These are phyloP conservation scores for Diploscapter pachys DNA, from an alignment of 1,140 invertebrate genomes.

Conservation along the genomic window DNA sequence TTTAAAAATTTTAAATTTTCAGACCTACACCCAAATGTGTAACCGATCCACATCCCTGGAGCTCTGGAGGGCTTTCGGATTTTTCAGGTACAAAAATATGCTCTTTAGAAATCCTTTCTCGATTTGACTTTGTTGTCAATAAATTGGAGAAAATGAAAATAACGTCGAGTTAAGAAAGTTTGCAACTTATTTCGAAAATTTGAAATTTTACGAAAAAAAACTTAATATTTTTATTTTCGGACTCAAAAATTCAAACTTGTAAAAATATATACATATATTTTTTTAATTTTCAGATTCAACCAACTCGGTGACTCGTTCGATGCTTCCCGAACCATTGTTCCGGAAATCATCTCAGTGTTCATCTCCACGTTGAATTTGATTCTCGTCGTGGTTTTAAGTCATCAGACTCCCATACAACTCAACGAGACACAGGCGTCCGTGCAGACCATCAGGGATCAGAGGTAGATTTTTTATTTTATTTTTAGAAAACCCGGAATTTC, in stretches of 20 bases:
- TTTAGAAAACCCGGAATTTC: no score
- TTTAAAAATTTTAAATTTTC: not conserved
- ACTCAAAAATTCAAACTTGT: no score
- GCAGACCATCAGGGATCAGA: no score
- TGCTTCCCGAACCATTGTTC: constrained; percentile 33
- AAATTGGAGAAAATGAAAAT: not conserved
- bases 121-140: not conserved
- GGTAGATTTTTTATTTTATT: no score
- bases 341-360: constrained; percentile 46
- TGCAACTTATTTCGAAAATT: no score
- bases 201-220: not conserved
- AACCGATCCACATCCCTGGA: constrained; percentile 6
- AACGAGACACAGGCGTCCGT: no score
- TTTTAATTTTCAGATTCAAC: constrained; percentile 18
- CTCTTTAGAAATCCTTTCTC: not conserved
- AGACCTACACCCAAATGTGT: not conserved
- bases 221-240: not conserved
- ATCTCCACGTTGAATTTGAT: constrained; percentile 48
- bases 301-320: constrained; percentile 20
- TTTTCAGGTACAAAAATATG: constrained; percentile 25
- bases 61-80: constrained; percentile 18
- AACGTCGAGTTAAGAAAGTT: not conserved
- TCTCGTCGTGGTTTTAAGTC: constrained; percentile 17
- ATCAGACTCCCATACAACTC: not conserved
- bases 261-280: constrained; percentile 1